Evolutionary conservation across 2,888 invertebrate species (phyloP).

Genomic region (Imbricaverruca yamaguchii): DNA sequence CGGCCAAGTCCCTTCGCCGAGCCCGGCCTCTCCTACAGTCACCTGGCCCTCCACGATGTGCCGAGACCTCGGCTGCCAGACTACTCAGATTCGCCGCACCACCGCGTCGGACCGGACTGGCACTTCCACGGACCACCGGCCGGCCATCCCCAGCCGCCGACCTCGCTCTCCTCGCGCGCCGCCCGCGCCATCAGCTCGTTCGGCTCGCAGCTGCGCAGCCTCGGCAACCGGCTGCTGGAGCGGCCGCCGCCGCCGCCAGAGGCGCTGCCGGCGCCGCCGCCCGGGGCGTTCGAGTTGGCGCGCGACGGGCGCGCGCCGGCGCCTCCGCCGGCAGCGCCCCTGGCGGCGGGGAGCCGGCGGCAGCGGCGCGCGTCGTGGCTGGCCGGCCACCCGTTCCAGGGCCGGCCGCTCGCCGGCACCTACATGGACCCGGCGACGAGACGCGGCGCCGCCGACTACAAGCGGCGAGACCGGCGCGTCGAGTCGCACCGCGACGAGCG

Average conservation of each 20-base stretch:
- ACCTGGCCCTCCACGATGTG: neutral
- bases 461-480: neutral
- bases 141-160: neutral
- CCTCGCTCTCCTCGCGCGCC: neutral
- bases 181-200: neutral
- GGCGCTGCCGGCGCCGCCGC: neutral
- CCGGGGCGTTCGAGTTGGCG: neutral
- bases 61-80: too few relatives aligned
- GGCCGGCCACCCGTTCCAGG: constrained; percentile 13
- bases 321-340: neutral
- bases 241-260: neutral
- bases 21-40: neutral
- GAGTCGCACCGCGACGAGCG: neutral
- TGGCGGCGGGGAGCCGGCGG: neutral
- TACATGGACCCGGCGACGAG: neutral
- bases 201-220: neutral
- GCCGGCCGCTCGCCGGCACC: neutral
- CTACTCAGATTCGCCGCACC: too few relatives aligned
- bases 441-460: neutral
- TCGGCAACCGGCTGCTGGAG: neutral
- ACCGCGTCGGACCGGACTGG: neutral
- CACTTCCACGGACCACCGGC: neutral
- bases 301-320: neutral
- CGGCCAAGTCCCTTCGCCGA: neutral
- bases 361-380: neutral